phyloP scores from a whole-genome alignment of 2,797 vertebrate species.

The Myotis myotis region DNA sequence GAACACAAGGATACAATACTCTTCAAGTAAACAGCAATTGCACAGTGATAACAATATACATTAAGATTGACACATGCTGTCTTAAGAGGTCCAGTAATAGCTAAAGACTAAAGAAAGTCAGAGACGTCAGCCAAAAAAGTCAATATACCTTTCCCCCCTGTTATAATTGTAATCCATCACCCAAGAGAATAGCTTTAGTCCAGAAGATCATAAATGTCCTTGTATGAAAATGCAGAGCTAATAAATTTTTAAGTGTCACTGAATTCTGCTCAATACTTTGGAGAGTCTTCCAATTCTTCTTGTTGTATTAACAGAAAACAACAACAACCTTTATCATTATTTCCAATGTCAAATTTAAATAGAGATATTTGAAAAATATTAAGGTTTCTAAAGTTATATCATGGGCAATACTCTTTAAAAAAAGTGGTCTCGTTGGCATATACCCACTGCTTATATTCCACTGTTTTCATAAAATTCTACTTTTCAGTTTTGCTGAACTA shows the following conservation, averaged over 20 bases:
- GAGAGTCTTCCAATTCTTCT: slow-evolving; percentile 78
- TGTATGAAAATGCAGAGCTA: slow-evolving; percentile 74
- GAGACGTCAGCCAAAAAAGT: slow-evolving; percentile 67
- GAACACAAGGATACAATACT: slow-evolving; percentile 80
- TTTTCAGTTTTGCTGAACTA: slow-evolving; percentile 81
- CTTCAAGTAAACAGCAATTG: slow-evolving; percentile 82
- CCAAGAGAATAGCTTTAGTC: slow-evolving; percentile 71
- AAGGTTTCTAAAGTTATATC: slow-evolving; percentile 79
- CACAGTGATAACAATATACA: slow-evolving; percentile 83
- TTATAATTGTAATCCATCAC: slow-evolving; percentile 58
- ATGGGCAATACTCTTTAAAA: slow-evolving; percentile 74
- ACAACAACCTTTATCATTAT: slow-evolving; percentile 60
- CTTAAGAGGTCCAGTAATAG: slow-evolving; percentile 80
- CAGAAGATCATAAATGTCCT: slow-evolving; percentile 75
- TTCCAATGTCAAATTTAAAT: slow-evolving; percentile 78
- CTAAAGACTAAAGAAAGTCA: slow-evolving; percentile 77
- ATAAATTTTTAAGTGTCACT: slow-evolving; percentile 60
- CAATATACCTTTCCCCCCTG: slow-evolving; percentile 65
- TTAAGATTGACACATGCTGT: slow-evolving; percentile 82
- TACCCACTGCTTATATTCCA: slow-evolving; percentile 75
- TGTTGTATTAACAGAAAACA: slow-evolving; percentile 71
- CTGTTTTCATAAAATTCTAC: slow-evolving; percentile 80
- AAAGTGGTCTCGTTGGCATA: slow-evolving; percentile 77
- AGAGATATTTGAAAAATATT: slow-evolving; percentile 81
- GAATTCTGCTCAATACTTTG: slow-evolving; percentile 73